These are phyloP conservation scores for Macquaria ambigua DNA, from an alignment of 2,113 vertebrate genomes.

Conservation along the genomic window DNA sequence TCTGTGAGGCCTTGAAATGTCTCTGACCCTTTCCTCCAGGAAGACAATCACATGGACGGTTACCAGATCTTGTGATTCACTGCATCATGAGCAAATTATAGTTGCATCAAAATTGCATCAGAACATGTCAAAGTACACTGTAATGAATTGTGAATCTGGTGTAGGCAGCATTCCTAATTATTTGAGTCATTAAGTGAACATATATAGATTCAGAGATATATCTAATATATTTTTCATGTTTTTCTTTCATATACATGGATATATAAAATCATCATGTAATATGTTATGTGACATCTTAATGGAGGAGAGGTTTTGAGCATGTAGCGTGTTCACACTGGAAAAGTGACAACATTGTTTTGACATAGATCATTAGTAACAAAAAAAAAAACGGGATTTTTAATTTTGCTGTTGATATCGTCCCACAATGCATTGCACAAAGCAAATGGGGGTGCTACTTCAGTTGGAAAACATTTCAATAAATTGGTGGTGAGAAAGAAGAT, in stretches of 20 bases:
- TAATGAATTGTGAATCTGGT: background rate
- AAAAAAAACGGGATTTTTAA: background rate
- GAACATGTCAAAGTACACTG: background rate
- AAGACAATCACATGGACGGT: background rate
- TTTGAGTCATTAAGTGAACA: background rate
- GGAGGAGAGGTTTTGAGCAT: background rate
- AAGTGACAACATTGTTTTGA: background rate
- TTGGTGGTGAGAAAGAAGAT: background rate
- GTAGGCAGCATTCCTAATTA: background rate
- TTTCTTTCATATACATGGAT: background rate
- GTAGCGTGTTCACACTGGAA: no score
- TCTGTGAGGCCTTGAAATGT: constrained; percentile 38
- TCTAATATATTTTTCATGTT: background rate
- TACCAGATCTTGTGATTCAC: background rate
- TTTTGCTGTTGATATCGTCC: background rate
- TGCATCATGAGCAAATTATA: background rate
- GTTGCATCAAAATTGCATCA: constrained; percentile 29
- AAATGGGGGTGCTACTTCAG: background rate
- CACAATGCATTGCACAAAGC: background rate
- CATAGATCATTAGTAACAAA: background rate
- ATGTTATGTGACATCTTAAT: background rate
- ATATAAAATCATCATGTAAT: background rate
- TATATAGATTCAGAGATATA: background rate
- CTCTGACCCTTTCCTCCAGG: background rate
- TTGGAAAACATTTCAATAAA: background rate